Conservation (phyloP, 2,888 invertebrate genomes). For the Aleiodes leptofemur region DNA sequence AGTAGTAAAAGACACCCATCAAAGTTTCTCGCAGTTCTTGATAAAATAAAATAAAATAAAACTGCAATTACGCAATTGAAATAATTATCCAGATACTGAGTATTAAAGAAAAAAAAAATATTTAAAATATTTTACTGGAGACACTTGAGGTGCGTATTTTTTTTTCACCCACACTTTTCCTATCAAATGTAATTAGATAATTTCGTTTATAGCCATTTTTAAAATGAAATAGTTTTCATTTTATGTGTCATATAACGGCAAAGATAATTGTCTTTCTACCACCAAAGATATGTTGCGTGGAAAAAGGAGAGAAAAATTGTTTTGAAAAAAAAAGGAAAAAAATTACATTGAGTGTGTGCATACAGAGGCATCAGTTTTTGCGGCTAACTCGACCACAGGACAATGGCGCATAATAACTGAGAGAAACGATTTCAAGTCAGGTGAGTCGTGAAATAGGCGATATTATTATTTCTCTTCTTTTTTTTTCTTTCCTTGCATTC, state of each 20-base stretch:
- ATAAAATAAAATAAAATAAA: too few species aligned
- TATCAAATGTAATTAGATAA: not conserved
- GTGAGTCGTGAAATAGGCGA: conserved; percentile 38
- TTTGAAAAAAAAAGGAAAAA: not conserved
- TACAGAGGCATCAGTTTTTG: conserved; percentile 37
- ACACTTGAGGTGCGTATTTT: conserved; percentile 8
- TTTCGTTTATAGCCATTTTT: not conserved
- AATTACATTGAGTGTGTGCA: conserved; percentile 26
- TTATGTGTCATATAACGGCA: conserved; percentile 27
- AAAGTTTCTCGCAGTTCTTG: not conserved
- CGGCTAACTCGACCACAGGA: conserved; percentile 45
- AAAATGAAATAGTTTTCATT: not conserved
- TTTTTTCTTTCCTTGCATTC: not conserved
- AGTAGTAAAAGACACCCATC: conserved; percentile 7
- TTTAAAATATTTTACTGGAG: not conserved
- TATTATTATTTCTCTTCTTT: conserved; percentile 37
- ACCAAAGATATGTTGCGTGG: conserved; percentile 26
- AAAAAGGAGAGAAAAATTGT: not conserved
- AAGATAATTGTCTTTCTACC: conserved; percentile 31
- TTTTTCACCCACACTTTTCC: not conserved
- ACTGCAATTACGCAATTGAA: too few species aligned
- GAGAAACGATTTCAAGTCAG: conserved; percentile 41
- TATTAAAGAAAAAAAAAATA: not conserved
- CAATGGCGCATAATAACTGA: conserved; percentile 48
- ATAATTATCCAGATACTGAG: not conserved